Conservation (phyloP, 1,140 invertebrate genomes). For the Musca vetustissima region DNA sequence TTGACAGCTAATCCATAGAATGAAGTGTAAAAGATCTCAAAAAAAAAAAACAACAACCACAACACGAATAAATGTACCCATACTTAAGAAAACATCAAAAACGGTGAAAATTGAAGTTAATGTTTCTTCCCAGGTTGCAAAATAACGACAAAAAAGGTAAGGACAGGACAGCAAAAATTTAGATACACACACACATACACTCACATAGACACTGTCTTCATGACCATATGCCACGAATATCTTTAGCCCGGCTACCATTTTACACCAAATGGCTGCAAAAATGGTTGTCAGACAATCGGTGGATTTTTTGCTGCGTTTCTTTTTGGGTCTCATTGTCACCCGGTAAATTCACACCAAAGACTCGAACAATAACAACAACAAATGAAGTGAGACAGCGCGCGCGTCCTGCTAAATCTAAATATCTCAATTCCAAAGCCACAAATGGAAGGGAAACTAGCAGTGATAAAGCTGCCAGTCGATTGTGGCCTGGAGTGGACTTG, state of each 20-base stretch:
- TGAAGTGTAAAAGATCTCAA: not conserved
- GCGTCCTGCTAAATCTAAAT: constrained; percentile 4
- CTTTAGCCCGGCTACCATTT: not conserved
- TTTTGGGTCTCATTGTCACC: constrained; percentile 21
- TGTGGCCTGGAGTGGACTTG: too few relatives aligned
- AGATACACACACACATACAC: constrained; percentile 1
- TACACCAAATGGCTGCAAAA: not conserved
- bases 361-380: too few relatives aligned
- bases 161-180: not conserved
- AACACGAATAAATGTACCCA: not conserved
- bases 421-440: constrained; percentile 14
- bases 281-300: too few relatives aligned
- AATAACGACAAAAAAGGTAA: not conserved
- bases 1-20: not conserved
- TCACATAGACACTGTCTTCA: not conserved
- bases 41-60: not conserved
- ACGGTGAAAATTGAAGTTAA: constrained; percentile 24
- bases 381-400: too few relatives aligned
- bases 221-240: too few relatives aligned
- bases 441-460: not conserved
- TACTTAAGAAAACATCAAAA: constrained; percentile 23
- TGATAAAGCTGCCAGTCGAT: too few relatives aligned
- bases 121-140: constrained; percentile 17
- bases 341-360: not conserved
- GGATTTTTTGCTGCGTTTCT: not conserved